phyloP scores from a whole-genome alignment of 1,140 invertebrate genomes.

The Penaeus japonicus region DNA sequence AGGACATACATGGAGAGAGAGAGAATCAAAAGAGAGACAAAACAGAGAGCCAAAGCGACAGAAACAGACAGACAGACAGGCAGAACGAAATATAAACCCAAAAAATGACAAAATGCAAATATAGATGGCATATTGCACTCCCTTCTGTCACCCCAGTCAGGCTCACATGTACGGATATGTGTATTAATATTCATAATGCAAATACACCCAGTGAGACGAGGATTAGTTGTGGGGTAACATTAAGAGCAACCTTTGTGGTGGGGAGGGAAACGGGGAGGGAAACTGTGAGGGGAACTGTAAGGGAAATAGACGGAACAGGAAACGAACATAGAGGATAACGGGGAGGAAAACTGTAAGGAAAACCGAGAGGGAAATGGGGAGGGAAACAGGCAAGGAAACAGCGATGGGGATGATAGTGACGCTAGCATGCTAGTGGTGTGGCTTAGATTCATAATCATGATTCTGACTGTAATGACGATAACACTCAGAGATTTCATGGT shows the following conservation, averaged over 20 bases:
- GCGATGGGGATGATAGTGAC: too few species aligned
- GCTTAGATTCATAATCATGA: too few species aligned
- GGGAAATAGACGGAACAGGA: neutral
- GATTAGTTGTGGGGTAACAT: too few species aligned
- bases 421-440: too few species aligned
- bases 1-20: neutral
- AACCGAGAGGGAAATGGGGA: neutral
- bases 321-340: neutral
- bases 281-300: neutral
- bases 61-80: too few species aligned
- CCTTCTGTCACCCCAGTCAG: neutral
- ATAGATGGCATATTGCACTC: neutral
- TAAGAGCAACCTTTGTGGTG: neutral
- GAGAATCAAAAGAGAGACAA: neutral
- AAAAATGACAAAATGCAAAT: too few species aligned
- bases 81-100: too few species aligned
- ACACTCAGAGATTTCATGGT: too few species aligned
- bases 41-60: too few species aligned
- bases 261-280: neutral
- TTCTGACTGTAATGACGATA: too few species aligned
- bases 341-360: neutral
- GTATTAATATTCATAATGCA: slow-evolving; percentile 14
- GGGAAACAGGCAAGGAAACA: neutral
- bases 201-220: neutral
- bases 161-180: neutral